These are phyloP conservation scores for Macrocentrus cingulum DNA, from an alignment of 1,140 invertebrate species.

Conservation along the genomic window DNA sequence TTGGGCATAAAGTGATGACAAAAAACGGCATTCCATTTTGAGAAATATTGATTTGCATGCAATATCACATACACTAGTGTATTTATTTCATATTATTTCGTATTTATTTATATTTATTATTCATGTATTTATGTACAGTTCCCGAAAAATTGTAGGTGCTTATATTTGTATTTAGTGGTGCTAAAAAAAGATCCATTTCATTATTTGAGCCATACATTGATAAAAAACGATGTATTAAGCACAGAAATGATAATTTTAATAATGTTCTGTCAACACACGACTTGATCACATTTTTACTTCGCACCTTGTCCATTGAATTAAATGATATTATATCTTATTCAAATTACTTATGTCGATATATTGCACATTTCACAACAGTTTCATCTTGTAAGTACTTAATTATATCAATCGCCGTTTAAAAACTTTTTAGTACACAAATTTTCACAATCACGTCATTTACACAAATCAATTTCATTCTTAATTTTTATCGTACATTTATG, in stretches of 20 bases:
- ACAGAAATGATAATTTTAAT: conserved; percentile 21
- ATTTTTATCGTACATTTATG: too few species aligned
- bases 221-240: too few species aligned
- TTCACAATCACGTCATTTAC: too few species aligned
- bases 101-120: conserved; percentile 24
- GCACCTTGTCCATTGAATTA: conserved; percentile 33
- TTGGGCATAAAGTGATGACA: too few species aligned
- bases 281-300: too few species aligned
- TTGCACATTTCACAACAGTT: conserved; percentile 61
- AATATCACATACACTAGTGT: too few species aligned
- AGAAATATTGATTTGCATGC: too few species aligned
- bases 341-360: conserved; percentile 56
- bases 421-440: conserved; percentile 38
- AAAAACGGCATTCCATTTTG: too few species aligned
- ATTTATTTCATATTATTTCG: too few species aligned
- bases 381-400: conserved; percentile 55
- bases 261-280: conserved; percentile 8
- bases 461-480: too few species aligned
- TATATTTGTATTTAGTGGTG: background rate
- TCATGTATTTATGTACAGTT: conserved; percentile 56
- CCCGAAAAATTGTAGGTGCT: conserved; percentile 34
- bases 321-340: conserved; percentile 51
- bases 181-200: too few species aligned
- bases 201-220: too few species aligned
- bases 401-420: conserved; percentile 51